Base-by-base conservation (phyloP, 2,113 vertebrate species). In the Erpornis zantholeuca region DNA sequence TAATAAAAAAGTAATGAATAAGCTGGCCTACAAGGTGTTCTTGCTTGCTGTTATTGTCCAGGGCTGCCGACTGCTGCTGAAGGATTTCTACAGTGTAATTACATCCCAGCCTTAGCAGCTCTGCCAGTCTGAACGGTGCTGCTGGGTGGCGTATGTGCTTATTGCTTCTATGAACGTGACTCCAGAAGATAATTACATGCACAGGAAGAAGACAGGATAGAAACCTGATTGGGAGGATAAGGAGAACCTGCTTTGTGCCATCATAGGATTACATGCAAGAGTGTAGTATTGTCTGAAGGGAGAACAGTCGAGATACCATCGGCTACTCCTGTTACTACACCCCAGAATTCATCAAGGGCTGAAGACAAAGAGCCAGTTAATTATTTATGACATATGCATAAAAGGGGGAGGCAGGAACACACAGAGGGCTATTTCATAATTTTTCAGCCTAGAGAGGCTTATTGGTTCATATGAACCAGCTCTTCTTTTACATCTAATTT, bases 331-430 rank as follows among this genome's bases (percentile, higher is more conserved):
- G 77, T 91, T 94, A 64, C 77, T 93, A 76, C 80, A 89, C 42
- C 33, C 82, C 53, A 71, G 92, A 88, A 93, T 71, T 86, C 84
- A 80, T 81, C 76, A 86, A 64, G 79, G n/a, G 59, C 47, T 70
- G 72, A 90, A 96, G 93, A 93, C 76, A 86, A 95, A 90, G 36
- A 83, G 31, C 3, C 2, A 7, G 80, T 92, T 84, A 94, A 95
- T 93, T 93, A 90, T 94, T 92, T 82, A 91, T 70, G 56, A 73
- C 44, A 40, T 92, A 88, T 33, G 56, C 72, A 69, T 81, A 57
- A 79, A 49, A 95, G 40, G 57, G n/a, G 82, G 83, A 84, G 61
- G 69, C 71, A 90, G 69, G 47, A 86, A 72, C 31, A 75, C 0
- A 29, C 73, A 52, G 79, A 86, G 49, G 72, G 33, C 60, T 88